phyloP scores from a whole-genome alignment of 2,113 vertebrate genomes.

The Tonatia bakeri region DNA sequence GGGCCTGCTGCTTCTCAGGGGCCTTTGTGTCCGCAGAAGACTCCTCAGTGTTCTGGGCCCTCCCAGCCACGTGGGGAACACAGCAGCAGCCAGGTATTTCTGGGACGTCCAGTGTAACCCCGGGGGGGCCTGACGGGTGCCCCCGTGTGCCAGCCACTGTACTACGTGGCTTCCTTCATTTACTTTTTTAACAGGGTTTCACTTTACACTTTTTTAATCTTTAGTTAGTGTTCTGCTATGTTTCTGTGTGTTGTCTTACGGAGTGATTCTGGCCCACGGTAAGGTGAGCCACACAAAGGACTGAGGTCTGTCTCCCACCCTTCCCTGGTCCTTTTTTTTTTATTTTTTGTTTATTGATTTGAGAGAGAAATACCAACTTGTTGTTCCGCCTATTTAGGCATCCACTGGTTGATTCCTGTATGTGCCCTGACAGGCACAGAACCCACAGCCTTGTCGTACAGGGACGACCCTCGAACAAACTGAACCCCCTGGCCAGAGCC shows the following conservation, averaged over 20 bases:
- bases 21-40: neutral
- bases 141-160: neutral
- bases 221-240: neutral
- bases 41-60: neutral
- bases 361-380: too few species aligned
- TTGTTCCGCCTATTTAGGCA: too few species aligned
- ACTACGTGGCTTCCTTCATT: neutral
- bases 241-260: neutral
- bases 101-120: neutral
- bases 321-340: neutral
- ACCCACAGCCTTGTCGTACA: too few species aligned
- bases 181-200: neutral
- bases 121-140: fast-evolving
- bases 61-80: neutral
- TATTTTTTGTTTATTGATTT: neutral
- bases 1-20: neutral
- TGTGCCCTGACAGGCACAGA: too few species aligned
- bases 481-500: neutral
- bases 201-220: neutral
- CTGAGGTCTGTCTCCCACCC: neutral
- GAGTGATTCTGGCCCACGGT: neutral
- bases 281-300: neutral
- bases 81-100: neutral
- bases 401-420: too few species aligned
- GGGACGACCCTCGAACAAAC: neutral